A percentile compares a stretch with the other conserved stretches of the same genome.
These are phyloP conservation scores for Macropis europaea DNA, from an alignment of 2,888 invertebrate genomes.

Conservation along the genomic window DNA sequence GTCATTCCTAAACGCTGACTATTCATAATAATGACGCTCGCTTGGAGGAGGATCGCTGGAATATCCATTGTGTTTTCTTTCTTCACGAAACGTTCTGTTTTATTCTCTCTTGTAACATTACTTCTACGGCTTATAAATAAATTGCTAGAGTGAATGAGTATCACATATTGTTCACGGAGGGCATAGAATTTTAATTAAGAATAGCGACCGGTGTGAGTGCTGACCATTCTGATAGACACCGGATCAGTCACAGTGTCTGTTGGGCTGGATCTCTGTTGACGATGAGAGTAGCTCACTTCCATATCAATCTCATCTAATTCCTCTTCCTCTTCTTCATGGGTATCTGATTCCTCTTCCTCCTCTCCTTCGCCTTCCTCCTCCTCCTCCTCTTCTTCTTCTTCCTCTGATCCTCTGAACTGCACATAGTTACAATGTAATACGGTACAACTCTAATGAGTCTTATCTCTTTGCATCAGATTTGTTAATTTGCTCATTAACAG, in stretches of 20 bases:
- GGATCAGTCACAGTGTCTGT: slow-evolving; percentile 75
- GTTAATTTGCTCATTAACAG: no score
- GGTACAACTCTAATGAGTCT: not conserved
- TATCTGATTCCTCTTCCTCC: slow-evolving; percentile 78
- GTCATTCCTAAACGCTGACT: slow-evolving; percentile 58
- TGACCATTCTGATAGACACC: slow-evolving; percentile 76
- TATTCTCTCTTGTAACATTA: not conserved
- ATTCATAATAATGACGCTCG: slow-evolving; percentile 43
- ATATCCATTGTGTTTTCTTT: not conserved
- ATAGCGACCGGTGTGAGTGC: slow-evolving; percentile 67
- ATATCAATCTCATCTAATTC: slow-evolving; percentile 78
- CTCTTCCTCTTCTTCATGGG: slow-evolving; percentile 78
- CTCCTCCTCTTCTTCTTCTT: slow-evolving; percentile 72
- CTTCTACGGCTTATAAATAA: not conserved
- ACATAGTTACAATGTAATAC: not conserved
- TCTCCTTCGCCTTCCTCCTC: slow-evolving; percentile 78
- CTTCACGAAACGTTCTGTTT: not conserved
- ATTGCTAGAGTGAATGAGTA: not conserved
- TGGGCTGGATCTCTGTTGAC: slow-evolving; percentile 76
- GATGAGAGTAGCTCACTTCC: slow-evolving; percentile 78
- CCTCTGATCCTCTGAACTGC: slow-evolving; percentile 58
- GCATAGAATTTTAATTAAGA: slow-evolving; percentile 49
- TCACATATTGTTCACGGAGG: not conserved
- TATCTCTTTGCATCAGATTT: not conserved
- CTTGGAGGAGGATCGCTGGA: slow-evolving; percentile 19